These are phyloP conservation scores for Calidris pugnax DNA, from an alignment of 2,113 vertebrate species.

Conservation along the genomic window DNA sequence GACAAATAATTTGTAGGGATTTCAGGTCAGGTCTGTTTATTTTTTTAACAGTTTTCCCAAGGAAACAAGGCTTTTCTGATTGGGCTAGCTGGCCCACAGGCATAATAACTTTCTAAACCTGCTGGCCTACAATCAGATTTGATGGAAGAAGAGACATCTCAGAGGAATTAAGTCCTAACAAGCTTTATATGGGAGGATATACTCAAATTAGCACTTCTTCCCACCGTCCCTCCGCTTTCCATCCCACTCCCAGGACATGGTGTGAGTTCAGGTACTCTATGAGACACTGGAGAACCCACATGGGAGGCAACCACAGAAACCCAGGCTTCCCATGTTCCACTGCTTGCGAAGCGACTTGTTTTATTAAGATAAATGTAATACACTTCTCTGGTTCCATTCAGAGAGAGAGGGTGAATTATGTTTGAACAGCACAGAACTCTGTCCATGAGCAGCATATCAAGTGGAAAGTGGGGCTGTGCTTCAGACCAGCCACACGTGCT, in stretches of 20 bases:
- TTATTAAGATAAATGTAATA: constrained; percentile 48
- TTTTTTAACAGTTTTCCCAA: not conserved
- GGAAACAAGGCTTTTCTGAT: not conserved
- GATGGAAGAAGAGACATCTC: not conserved
- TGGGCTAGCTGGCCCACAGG: not conserved
- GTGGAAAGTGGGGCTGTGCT: not conserved
- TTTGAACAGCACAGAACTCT: not conserved
- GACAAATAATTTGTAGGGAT: not conserved
- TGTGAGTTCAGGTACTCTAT: not conserved
- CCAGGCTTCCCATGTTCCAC: not conserved
- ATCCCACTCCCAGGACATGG: not conserved
- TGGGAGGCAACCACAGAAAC: fast-evolving
- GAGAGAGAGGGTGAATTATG: not conserved
- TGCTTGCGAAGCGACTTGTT: not conserved
- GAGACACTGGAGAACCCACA: not conserved
- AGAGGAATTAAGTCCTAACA: not conserved
- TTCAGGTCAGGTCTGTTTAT: not conserved
- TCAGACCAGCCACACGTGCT: fast-evolving
- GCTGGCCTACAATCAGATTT: not conserved
- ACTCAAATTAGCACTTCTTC: not conserved
- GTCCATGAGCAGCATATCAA: constrained; percentile 38
- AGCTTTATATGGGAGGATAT: not conserved
- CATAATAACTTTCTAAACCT: not conserved
- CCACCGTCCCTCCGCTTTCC: not conserved
- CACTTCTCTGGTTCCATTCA: not conserved